phyloP scores from a whole-genome alignment of 2,113 vertebrate genomes.

The Onychostoma macrolepis region DNA sequence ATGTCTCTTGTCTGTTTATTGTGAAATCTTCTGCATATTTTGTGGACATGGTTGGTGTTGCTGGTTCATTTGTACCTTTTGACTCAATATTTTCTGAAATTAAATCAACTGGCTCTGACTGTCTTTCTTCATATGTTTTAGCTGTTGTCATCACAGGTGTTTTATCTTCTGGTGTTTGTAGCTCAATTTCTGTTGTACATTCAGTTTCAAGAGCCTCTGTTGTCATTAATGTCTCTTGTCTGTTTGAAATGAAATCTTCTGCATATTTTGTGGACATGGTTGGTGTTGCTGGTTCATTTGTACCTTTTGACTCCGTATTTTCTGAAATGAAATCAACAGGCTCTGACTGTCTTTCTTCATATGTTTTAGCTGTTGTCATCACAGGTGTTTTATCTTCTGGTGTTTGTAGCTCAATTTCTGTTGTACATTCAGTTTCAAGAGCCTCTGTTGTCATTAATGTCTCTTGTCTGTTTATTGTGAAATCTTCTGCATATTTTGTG shows the following conservation, averaged over 20 bases:
- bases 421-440: slow-evolving; percentile 9
- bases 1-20: background rate
- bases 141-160: background rate
- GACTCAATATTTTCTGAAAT: background rate
- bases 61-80: background rate
- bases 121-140: background rate
- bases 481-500: background rate
- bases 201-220: background rate
- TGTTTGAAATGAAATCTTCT: too few species aligned
- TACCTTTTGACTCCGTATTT: too few species aligned
- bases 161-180: background rate
- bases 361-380: background rate
- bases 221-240: background rate
- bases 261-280: too few species aligned
- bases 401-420: background rate
- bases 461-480: background rate
- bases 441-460: background rate
- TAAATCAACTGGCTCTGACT: background rate
- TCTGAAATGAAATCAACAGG: too few species aligned
- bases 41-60: background rate
- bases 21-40: too few species aligned
- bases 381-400: background rate
- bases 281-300: too few species aligned
- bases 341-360: background rate
- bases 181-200: background rate